Evolutionary conservation across 2,113 vertebrate genomes (phyloP).

Genomic region (Passerina amoena): DNA sequence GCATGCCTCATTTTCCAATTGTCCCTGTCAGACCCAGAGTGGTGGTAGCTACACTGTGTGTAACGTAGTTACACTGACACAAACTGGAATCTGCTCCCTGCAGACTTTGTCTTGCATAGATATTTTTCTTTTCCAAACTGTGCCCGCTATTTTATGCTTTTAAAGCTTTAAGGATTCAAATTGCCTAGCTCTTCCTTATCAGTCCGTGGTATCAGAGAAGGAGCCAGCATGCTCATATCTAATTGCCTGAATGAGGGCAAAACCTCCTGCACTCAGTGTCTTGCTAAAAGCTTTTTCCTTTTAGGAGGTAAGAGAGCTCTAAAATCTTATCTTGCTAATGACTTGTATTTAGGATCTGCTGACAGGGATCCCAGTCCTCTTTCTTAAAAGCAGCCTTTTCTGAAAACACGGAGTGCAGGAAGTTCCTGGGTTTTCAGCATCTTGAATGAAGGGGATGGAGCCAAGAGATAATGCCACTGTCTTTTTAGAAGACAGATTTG

Average conservation of each 20-base stretch:
- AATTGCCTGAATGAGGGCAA: conserved; percentile 7
- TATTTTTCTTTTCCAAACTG: background rate
- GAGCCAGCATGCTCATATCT: background rate
- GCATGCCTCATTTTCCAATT: background rate
- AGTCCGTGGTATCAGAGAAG: background rate
- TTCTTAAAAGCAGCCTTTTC: background rate
- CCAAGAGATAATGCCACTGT: background rate
- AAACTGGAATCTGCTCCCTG: background rate
- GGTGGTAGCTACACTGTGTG: background rate
- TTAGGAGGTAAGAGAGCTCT: background rate
- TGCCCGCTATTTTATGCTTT: background rate
- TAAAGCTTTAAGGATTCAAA: background rate
- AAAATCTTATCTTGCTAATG: conserved; percentile 16
- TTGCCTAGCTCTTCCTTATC: conserved; percentile 24
- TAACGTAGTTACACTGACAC: background rate
- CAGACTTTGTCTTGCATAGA: background rate
- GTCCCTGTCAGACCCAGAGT: background rate
- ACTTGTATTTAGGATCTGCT: background rate
- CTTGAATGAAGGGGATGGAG: background rate
- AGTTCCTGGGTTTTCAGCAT: background rate
- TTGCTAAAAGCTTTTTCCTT: conserved; percentile 46
- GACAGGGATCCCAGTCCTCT: background rate
- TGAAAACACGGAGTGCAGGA: background rate
- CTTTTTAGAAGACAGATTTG: background rate
- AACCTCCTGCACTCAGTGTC: background rate